Evolutionary conservation across 2,797 vertebrate species (phyloP), one percentile per base, ranked within the genome.

Genomic region (Pteropus rufus): DNA sequence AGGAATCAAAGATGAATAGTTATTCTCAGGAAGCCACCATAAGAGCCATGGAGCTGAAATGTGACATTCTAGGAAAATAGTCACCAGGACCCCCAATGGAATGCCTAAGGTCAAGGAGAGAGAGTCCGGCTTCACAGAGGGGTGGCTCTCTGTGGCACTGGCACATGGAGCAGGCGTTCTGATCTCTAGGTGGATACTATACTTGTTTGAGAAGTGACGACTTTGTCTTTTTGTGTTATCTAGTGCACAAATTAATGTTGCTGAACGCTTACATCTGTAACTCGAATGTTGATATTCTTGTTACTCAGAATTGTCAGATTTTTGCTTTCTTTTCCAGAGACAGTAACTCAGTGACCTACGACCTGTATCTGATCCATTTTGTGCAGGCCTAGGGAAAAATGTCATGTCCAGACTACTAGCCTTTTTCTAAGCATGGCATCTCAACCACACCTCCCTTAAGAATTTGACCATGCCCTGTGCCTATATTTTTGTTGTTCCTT

Each of bases 291-390:
- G 46, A 41, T 91, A 84, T 21, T 91, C 26, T 52, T 65, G 2
- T 92, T 95, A 70, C 16, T 94, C 76, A 64, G 10, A 95, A 54
- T 52, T 67, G 18, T 54, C 81, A 52, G 21, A 1, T 69, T 75
- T 87, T 76, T 54, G 21, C 36, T 83, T 92, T 86, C 58, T 95
- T 95, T 90, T 83, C 75, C 52, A 93, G 64, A 94, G 14, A 65
- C 4, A 46, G 16, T 60, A 77, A 90, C 26, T 94, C 29, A 26
- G 11, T 84, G 70, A 65, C 52, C 10, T 54, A 6, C 29, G 54
- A 44, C 49, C 26, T 75, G 1, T 64, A 41, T 76, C n/a, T 9
- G 21, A 60, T 34, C 21, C 58, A 56, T 89, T 93, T 80, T 87
- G 52, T 91, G 31, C 44, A 64, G 41, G 6, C 26, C 49, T 69